These are phyloP conservation scores for Neodontobutis hainanensis DNA, from an alignment of 2,113 vertebrate species.

Conservation along the genomic window DNA sequence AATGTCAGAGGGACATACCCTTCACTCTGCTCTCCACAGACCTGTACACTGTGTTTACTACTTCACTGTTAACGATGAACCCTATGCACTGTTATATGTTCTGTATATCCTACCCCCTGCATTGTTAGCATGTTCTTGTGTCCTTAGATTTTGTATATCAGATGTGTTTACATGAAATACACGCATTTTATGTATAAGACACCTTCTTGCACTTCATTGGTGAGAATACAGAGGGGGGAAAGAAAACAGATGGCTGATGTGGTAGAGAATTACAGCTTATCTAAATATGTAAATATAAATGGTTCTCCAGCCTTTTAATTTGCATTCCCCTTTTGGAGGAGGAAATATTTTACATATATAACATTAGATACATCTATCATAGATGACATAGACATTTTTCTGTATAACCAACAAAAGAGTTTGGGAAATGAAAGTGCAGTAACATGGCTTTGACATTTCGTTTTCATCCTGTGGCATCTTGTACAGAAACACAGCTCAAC, in stretches of 20 bases:
- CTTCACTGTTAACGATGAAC: conserved; percentile 8
- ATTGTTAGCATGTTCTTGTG: conserved; percentile 5
- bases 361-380: too few relatives aligned
- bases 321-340: too few relatives aligned
- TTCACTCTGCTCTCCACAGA: not conserved
- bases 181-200: not conserved
- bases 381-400: too few relatives aligned
- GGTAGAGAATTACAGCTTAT: too few relatives aligned
- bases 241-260: conserved; percentile 10
- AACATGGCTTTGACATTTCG: too few relatives aligned
- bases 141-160: conserved; percentile 29
- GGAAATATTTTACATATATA: too few relatives aligned
- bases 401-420: too few relatives aligned
- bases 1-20: not conserved
- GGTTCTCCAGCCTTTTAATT: too few relatives aligned
- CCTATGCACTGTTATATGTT: not conserved
- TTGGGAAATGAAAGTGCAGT: too few relatives aligned
- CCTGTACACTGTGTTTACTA: not conserved
- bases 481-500: conserved; percentile 34
- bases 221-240: not conserved
- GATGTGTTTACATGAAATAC: conserved; percentile 12
- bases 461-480: not conserved
- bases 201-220: not conserved
- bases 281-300: too few relatives aligned
- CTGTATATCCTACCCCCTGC: conserved; percentile 4